phyloP scores from a whole-genome alignment of 2,888 invertebrate species.

The Lepidochrysops patricia region DNA sequence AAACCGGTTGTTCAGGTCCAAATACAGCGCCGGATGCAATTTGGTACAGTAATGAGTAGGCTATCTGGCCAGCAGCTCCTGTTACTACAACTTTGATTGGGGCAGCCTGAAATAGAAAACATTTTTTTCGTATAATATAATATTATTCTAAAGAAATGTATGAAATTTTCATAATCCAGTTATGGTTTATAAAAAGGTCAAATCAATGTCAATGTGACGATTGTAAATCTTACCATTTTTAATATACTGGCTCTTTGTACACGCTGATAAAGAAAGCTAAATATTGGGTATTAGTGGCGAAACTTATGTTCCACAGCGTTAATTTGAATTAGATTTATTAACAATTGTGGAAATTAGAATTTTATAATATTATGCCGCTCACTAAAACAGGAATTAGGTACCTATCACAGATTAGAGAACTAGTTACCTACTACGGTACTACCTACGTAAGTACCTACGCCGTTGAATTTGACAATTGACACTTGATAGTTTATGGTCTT shows the following conservation, averaged over 20 bases:
- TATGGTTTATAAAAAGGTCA: constrained; percentile 42
- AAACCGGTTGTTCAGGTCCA: constrained; percentile 89
- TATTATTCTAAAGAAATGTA: not conserved
- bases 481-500: no score
- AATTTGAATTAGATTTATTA: not conserved
- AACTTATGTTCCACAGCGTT: not conserved
- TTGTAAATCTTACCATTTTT: constrained; percentile 43
- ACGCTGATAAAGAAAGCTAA: not conserved
- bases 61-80: constrained; percentile 99
- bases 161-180: not conserved
- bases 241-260: not conserved
- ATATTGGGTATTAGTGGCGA: not conserved
- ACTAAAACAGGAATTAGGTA: not conserved
- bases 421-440: no score
- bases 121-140: not conserved
- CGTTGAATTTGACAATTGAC: not conserved
- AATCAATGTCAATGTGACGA: constrained; percentile 51
- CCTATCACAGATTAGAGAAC: no score
- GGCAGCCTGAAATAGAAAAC: constrained; percentile 75
- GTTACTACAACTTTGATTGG: constrained; percentile 96
- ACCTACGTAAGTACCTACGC: no score
- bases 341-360: not conserved
- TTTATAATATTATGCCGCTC: not conserved
- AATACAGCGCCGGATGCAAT: constrained; percentile 97
- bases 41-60: constrained; percentile 95